phyloP scores from a whole-genome alignment of 1,140 invertebrate species.

The Zophobas atratus region DNA sequence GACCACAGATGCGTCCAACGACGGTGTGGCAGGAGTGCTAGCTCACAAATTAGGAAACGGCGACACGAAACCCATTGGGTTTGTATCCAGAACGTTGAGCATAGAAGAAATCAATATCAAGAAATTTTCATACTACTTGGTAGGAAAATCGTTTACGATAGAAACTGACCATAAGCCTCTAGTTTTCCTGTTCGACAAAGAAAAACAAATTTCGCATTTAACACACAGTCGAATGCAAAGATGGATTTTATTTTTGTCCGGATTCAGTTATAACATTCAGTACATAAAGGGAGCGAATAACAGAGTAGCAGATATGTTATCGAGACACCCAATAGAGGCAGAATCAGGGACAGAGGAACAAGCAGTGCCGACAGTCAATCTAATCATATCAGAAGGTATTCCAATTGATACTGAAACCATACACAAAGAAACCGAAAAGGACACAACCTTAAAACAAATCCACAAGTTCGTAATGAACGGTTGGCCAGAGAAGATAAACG shows the following conservation, averaged over 20 bases:
- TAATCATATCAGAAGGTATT: no score
- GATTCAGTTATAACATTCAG: slow-evolving; percentile 64
- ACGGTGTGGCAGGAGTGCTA: slow-evolving; percentile 60
- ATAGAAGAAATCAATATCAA: slow-evolving; percentile 65
- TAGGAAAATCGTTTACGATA: slow-evolving; percentile 68
- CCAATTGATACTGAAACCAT: no score
- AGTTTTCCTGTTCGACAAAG: slow-evolving; percentile 66
- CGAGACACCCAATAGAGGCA: not conserved
- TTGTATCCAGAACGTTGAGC: slow-evolving; percentile 68
- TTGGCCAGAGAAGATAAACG: no score
- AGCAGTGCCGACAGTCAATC: no score
- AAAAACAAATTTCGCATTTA: slow-evolving; percentile 38
- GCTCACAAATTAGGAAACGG: slow-evolving; percentile 59
- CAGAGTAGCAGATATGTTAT: slow-evolving; percentile 29
- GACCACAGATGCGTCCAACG: slow-evolving; percentile 56
- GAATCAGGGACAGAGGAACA: no score
- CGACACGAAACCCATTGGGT: slow-evolving; percentile 67
- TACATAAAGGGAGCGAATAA: slow-evolving; percentile 52
- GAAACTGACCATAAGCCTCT: slow-evolving; percentile 61
- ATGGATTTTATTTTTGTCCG: slow-evolving; percentile 63
- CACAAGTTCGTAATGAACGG: no score
- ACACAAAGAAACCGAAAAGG: no score
- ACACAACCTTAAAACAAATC: no score
- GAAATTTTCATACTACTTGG: no score
- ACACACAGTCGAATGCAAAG: slow-evolving; percentile 10